Base-by-base conservation (phyloP, 2,888 invertebrate genomes). In the Deilephila porcellus region DNA sequence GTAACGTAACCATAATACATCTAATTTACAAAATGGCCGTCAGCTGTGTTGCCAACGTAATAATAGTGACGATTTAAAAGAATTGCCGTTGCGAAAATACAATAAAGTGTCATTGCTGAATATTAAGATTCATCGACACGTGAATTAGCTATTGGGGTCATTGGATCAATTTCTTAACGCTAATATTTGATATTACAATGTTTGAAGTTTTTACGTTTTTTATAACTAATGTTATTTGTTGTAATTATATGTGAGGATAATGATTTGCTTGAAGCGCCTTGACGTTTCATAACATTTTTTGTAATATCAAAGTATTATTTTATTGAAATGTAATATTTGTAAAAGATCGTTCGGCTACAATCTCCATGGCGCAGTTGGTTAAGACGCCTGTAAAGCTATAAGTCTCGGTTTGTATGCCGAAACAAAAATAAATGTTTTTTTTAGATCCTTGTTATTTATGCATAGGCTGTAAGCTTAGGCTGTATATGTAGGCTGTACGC, bases 31-130 rank as follows among this genome's bases (percentile, higher is more conserved):
- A 67, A 56, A 56, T 56, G 56, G 56, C n/a, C 56, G 53, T 76
- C 79, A 79, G 60, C 4, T 0, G 60, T 29, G 6, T 25, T 60
- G 29, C 20, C 60, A 60, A 60, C 53, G n/a, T 75, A 81, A 79
- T 81, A 79, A 79, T 78, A 75, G 67, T 73, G 74, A 78, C 77
- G 79, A 81, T 80, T 79, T 78, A 34, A 74, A 74, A 70, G 77
- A 80, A 56, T 56, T 19, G n/a, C 56, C n/a, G 52, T 52, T 11
- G 70, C 25, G 1, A 52, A 52, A 4, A 29, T 53, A 73, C 77
- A 73, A 78, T 76, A 76, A 73, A 73, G 74, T 75, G 73, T 76
- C 76, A 74, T 60, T 71, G 71, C 73, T 72, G 59, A 34, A n/a
- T 64, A 37, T 71, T 59, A 59, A 25, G 52, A 52, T 32, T 71